Conservation (phyloP, 2,797 vertebrate species). For the Acanthopagrus latus region DNA sequence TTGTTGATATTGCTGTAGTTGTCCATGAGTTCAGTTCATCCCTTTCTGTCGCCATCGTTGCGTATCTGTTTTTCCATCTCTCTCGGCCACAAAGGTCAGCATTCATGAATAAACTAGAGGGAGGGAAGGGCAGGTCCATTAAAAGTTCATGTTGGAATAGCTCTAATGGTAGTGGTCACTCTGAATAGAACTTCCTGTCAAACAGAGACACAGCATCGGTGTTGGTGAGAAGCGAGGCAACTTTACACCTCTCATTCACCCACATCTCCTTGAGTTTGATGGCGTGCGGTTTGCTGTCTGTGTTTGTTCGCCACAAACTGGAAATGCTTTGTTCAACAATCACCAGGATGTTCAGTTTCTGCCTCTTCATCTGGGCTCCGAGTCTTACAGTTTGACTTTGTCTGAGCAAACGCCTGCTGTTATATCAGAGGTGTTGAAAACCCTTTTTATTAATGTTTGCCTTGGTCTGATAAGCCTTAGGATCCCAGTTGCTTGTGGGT, state of each 20-base stretch:
- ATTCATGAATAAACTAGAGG: slow-evolving; percentile 77
- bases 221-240: not conserved
- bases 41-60: slow-evolving; percentile 8
- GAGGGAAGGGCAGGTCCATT: slow-evolving; percentile 62
- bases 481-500: not conserved
- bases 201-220: slow-evolving; percentile 8
- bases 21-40: not conserved
- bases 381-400: too few species aligned
- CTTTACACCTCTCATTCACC: not conserved
- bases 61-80: slow-evolving; percentile 47
- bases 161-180: slow-evolving; percentile 61
- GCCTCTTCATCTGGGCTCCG: too few species aligned
- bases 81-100: slow-evolving; percentile 42
- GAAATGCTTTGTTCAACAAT: not conserved
- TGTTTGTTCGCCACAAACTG: not conserved
- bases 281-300: not conserved
- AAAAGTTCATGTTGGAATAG: slow-evolving; percentile 64
- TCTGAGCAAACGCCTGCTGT: too few species aligned
- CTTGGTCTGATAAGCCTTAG: not conserved
- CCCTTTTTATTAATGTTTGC: not conserved
- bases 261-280: not conserved
- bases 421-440: not conserved
- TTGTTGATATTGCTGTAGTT: not conserved
- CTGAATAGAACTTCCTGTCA: slow-evolving; percentile 52
- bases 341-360: too few species aligned